phyloP scores from a whole-genome alignment of 2,113 vertebrate genomes.

The Athene cunicularia region DNA sequence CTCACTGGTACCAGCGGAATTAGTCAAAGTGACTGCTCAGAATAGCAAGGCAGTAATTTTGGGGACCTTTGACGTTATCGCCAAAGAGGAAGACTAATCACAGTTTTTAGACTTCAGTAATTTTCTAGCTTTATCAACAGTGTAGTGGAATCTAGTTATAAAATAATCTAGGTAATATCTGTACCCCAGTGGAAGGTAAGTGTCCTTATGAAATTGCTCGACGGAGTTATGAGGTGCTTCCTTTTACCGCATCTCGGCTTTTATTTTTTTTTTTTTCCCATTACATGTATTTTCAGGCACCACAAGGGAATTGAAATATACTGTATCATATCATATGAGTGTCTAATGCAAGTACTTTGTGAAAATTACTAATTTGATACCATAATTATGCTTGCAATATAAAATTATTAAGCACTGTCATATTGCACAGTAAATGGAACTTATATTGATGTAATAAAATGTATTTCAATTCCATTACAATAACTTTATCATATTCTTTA shows the following conservation, averaged over 20 bases:
- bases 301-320: slow-evolving; percentile 49
- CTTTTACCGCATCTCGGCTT: slow-evolving; percentile 38
- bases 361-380: slow-evolving; percentile 77
- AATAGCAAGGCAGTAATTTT: background rate
- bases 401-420: slow-evolving; percentile 74
- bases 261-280: too few relatives aligned
- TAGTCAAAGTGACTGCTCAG: background rate
- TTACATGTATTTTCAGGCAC: slow-evolving; percentile 56
- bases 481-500: slow-evolving; percentile 71
- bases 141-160: background rate
- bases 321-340: slow-evolving; percentile 8
- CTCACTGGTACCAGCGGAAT: background rate
- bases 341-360: slow-evolving; percentile 67
- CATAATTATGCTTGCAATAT: slow-evolving; percentile 73
- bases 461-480: slow-evolving; percentile 72
- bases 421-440: slow-evolving; percentile 71
- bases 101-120: background rate
- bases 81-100: background rate
- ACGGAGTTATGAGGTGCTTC: slow-evolving; percentile 37
- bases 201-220: background rate
- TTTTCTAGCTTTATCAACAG: background rate
- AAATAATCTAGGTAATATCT: background rate
- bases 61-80: background rate
- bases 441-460: slow-evolving; percentile 76
- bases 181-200: background rate